Evolutionary conservation across 2,113 vertebrate species (phyloP).

Genomic region (Chunga burmeisteri): DNA sequence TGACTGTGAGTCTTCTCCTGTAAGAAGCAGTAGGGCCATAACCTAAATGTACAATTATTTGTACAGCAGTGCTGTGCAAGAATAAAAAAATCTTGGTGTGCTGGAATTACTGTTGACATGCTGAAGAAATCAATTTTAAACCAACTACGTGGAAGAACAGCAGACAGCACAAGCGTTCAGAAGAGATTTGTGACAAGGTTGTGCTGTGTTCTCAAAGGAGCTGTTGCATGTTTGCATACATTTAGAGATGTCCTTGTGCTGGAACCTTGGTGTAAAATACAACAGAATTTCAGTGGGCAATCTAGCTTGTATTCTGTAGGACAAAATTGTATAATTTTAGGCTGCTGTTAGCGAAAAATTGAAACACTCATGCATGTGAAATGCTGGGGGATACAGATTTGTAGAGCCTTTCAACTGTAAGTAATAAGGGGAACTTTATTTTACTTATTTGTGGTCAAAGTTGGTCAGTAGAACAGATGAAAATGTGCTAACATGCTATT

Average conservation of each 20-base stretch:
- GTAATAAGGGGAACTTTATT: background rate
- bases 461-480: background rate
- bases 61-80: background rate
- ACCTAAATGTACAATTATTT: background rate
- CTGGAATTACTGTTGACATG: background rate
- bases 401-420: background rate
- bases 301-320: background rate
- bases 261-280: background rate
- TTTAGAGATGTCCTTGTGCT: background rate
- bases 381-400: background rate
- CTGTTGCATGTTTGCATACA: background rate
- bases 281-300: background rate
- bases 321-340: background rate
- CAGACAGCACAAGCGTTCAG: accelerated
- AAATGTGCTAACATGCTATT: background rate
- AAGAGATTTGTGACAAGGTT: background rate
- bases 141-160: background rate
- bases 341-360: background rate
- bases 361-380: background rate
- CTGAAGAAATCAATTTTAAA: background rate
- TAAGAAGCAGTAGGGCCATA: background rate
- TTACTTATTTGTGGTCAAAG: background rate
- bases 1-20: background rate
- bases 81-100: background rate
- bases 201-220: background rate